Percentiles rank a stretch among this genome's conserved stretches.
Conservation (phyloP, 1,140 invertebrate genomes). For the Drosophila miranda region DNA sequence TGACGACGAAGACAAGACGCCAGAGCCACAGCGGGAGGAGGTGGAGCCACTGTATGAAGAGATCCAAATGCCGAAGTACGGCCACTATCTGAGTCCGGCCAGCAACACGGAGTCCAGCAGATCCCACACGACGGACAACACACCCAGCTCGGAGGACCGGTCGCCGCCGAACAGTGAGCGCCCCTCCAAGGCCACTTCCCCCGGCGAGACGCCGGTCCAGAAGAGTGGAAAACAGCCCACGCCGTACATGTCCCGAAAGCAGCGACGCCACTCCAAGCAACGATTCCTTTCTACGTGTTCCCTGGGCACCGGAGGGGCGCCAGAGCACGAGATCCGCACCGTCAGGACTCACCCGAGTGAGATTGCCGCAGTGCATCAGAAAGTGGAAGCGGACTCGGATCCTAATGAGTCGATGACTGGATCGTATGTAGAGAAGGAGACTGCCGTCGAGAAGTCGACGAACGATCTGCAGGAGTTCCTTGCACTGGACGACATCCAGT, state of each 20-base stretch:
- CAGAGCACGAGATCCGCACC: slow-evolving; percentile 19
- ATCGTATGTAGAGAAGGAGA: slow-evolving; percentile 83
- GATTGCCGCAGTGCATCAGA: slow-evolving; percentile 58
- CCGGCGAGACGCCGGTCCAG: slow-evolving; percentile 46
- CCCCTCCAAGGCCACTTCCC: slow-evolving; percentile 65
- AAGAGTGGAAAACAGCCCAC: slow-evolving; percentile 59
- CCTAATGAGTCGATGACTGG: slow-evolving; percentile 67
- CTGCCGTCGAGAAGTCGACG: slow-evolving; percentile 82
- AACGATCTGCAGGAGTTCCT: slow-evolving; percentile 76
- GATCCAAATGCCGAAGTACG: slow-evolving; percentile 83
- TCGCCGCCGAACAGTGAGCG: slow-evolving; percentile 55
- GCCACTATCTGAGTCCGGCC: slow-evolving; percentile 83
- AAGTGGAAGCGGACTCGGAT: slow-evolving; percentile 40
- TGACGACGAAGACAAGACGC: slow-evolving; percentile 74
- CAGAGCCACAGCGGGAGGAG: slow-evolving; percentile 79
- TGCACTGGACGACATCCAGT: slow-evolving; percentile 83
- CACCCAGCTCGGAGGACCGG: slow-evolving; percentile 70
- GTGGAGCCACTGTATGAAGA: slow-evolving; percentile 79
- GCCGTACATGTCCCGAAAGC: slow-evolving; percentile 71
- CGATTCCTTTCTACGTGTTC: slow-evolving; percentile 48
- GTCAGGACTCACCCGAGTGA: slow-evolving; percentile 21
- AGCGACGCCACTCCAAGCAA: slow-evolving; percentile 64
- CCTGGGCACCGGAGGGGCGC: slow-evolving; percentile 14
- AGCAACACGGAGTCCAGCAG: slow-evolving; percentile 84
- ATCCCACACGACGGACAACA: slow-evolving; percentile 65